Percentiles rank a stretch among this genome's conserved stretches.
Conservation (phyloP, 2,113 vertebrate species). For the Sitta europaea region DNA sequence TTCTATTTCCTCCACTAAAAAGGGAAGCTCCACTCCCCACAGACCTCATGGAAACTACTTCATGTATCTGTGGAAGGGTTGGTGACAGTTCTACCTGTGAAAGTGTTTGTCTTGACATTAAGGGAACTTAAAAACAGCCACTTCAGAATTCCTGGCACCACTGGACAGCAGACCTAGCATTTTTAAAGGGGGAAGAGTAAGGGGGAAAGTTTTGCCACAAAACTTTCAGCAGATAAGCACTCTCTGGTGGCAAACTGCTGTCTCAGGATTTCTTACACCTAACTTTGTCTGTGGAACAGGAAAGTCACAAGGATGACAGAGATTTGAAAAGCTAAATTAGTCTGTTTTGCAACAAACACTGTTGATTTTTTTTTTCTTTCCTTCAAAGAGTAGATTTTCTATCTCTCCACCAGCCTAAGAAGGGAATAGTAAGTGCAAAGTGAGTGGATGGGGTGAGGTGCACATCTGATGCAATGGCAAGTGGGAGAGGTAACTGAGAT, state of each 20-base stretch:
- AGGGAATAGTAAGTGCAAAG: not conserved
- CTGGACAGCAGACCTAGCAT: not conserved
- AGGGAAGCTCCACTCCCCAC: not conserved
- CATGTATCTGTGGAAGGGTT: not conserved
- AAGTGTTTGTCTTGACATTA: not conserved
- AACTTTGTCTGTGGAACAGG: not conserved
- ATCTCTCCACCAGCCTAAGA: not conserved
- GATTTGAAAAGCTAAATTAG: not conserved
- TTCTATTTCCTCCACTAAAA: not conserved
- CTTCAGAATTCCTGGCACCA: not conserved
- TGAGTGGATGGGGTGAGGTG: not conserved
- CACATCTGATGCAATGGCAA: rapidly evolving
- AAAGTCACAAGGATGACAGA: not conserved
- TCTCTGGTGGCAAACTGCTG: not conserved
- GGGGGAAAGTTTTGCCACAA: not conserved
- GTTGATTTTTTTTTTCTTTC: not conserved
- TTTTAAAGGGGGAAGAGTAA: constrained; percentile 9
- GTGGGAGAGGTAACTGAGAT: not conserved
- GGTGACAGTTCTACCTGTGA: not conserved
- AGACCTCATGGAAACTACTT: not conserved
- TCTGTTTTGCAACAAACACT: not conserved
- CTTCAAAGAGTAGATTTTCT: not conserved
- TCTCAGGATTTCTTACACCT: not conserved
- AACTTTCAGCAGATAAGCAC: not conserved
- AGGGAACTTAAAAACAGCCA: not conserved